These are phyloP conservation scores for Cichladusa arquata DNA, from an alignment of 2,113 vertebrate genomes.

Conservation along the genomic window DNA sequence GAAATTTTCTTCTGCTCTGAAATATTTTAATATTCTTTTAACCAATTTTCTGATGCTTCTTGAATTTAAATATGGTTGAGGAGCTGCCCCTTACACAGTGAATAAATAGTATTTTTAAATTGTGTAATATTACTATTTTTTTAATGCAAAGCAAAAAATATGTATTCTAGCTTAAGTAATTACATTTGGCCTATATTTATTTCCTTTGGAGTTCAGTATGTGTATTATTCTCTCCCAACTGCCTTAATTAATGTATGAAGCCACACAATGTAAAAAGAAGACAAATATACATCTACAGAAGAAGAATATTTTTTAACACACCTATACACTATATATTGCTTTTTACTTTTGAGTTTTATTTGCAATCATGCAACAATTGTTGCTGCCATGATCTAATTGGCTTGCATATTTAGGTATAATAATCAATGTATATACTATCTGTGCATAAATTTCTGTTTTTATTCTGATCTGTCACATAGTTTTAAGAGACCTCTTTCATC, in stretches of 20 bases:
- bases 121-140: neutral
- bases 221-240: neutral
- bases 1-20: neutral
- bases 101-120: neutral
- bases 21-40: neutral
- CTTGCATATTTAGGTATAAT: neutral
- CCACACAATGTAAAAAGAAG: neutral
- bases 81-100: neutral
- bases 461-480: neutral
- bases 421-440: neutral
- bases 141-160: neutral
- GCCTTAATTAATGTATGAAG: neutral
- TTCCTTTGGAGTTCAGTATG: neutral
- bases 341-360: neutral
- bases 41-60: neutral
- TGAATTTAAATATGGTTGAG: neutral
- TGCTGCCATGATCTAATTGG: neutral
- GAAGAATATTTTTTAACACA: neutral
- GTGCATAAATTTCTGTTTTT: neutral
- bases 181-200: neutral
- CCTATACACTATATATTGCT: neutral
- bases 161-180: neutral
- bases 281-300: neutral
- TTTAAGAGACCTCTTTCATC: neutral
- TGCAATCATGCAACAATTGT: neutral